Evolutionary conservation across 1,140 invertebrate species (phyloP), one percentile per base, ranked within the genome.

Genomic region (Sesamia nonagrioides): DNA sequence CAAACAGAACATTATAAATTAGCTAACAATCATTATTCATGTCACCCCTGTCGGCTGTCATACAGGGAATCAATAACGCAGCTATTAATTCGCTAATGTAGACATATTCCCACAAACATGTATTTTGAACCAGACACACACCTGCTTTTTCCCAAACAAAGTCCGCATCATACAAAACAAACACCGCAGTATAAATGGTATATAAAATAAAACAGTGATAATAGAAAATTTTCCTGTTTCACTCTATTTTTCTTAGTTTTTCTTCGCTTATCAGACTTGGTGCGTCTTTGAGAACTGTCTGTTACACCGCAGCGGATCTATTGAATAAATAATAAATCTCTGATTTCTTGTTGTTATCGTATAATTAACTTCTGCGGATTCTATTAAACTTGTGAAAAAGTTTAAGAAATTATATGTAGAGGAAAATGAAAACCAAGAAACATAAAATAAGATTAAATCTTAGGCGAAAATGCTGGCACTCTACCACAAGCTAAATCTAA

Each of bases 161-260:
- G 3, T 15, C 45, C 58, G 58, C 18, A 33, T 48, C 37, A 45
- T 68, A 68, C 40, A 68, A 68, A 2, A 71, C n/a, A 52, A 71
- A 71, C 40, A 71, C 33, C 48, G 9, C 50, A 52, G n/a, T 27
- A n/a, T 50, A 69, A 69, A 69, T 48, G 45, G 8, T 69, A 35
- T 69, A 69, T 50, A 69, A 52, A 35, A 71, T 54, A 54, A 71
- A 71, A 71, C 68, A 42, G 6, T 52, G 40, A 73, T 73, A 18
- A 54, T 76, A 77, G 68, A 63, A 76, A 78, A 75, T 56, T 37
- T 76, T 74, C 58, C 60, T 73, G 52, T 78, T 84, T 84, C 72
- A 71, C 48, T 71, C 68, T 71, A 71, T 52, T 71, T 71, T 71
- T 82, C 82, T 80, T 75, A 72, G 74, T 79, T 79, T 84, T 80